Evolutionary conservation across 2,113 vertebrate species (phyloP), one percentile per base, ranked within the genome.

Genomic region (Todiramphus chloris): DNA sequence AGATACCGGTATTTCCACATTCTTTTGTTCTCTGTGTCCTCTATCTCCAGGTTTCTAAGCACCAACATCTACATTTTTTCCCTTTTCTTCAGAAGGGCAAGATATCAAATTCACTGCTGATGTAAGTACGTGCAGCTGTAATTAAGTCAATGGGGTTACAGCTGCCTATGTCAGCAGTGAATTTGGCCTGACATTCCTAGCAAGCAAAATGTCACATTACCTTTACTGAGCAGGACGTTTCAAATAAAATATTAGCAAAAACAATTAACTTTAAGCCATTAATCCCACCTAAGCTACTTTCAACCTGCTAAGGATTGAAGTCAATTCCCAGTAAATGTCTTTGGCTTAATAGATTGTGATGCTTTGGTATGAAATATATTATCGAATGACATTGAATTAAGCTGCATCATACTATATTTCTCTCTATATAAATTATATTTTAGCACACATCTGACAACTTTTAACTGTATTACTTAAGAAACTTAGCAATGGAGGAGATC

Each of bases 161-260:
- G 66, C 25, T 94, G 87, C 56, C 35, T 89, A 20, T 80, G 85
- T 94, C 96, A 95, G 83, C 91, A 94, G 33, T 82, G 89, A 95
- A 75, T 90, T 92, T 95, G 91, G 58, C 79, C 93, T 1, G 1
- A 74, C 73, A 91, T 94, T 82, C 91, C 92, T 83, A 92, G 89
- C 94, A 97, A 97, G 93, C 84, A 97, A 97, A 97, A 98, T 97
- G 97, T 97, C 96, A 97, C 95, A 96, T 98, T 97, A 97, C 93
- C 88, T 97, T 95, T 96, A 84, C 96, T 93, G 90, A 98, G 75
- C 90, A 97, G 97, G 95, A 96, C 87, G 97, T 97, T 98, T 98
- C 96, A 97, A 97, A 97, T 97, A 98, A 98, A 98, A 98, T 95
- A 97, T 97, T 98, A 98, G 90, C 97, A 98, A 98, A 97, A 98